These are phyloP conservation scores for Danio jaintianensis DNA, from an alignment of 2,797 vertebrate species.

Conservation along the genomic window DNA sequence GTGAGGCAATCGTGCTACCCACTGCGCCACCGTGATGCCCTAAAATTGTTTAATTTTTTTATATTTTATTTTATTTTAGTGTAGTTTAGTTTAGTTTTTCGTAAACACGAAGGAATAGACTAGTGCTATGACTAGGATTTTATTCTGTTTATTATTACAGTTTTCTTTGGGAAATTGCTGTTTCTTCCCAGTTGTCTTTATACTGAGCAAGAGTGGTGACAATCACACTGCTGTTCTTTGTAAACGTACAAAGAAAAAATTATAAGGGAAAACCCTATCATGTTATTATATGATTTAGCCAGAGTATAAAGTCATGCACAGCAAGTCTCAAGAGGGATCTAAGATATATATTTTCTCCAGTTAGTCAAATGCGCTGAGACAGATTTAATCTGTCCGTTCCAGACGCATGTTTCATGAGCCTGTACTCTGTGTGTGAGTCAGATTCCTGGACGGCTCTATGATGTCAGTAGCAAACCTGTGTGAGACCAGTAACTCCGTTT, in stretches of 20 bases:
- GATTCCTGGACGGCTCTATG: constrained; percentile 4
- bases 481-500: constrained; percentile 66
- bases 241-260: neutral
- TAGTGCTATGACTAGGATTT: no score
- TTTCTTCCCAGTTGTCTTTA: no score
- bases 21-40: no score
- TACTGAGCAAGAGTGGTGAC: neutral
- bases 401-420: constrained; percentile 3
- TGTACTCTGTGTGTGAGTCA: constrained; percentile 26
- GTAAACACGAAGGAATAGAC: no score
- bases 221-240: neutral
- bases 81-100: no score
- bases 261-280: neutral
- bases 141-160: no score
- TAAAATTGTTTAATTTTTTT: no score
- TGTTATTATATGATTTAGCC: constrained; percentile 4
- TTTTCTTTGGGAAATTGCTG: no score
- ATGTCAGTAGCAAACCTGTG: constrained; percentile 66
- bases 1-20: no score
- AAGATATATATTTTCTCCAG: neutral
- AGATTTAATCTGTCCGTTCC: constrained; percentile 16
- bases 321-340: neutral
- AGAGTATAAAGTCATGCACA: constrained; percentile 7
- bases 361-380: neutral
- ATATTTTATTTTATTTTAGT: no score